Conservation (phyloP, 35 echinoderm and acorn worm species). For the Lytechinus variegatus region DNA sequence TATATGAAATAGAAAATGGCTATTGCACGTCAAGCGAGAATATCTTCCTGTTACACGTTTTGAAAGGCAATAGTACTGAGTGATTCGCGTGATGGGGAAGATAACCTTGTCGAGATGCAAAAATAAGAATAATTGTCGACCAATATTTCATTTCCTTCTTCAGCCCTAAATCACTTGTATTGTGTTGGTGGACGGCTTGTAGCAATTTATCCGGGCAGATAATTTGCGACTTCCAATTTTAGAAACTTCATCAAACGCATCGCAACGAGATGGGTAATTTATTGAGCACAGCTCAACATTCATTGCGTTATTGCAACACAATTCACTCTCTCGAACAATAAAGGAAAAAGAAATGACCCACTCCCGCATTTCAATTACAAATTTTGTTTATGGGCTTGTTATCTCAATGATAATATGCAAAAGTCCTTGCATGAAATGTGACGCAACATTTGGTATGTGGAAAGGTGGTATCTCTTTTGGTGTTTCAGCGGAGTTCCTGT, state of each 20-base stretch:
- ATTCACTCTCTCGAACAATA: not conserved
- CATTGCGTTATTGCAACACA: slow-evolving; percentile 1
- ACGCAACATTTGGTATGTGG: not conserved
- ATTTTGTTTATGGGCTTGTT: not conserved
- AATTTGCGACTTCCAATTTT: slow-evolving; percentile 19
- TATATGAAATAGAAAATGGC: not conserved
- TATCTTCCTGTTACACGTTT: not conserved
- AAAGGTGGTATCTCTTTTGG: too few relatives aligned
- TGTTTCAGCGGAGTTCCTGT: too few relatives aligned
- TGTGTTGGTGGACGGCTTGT: not conserved
- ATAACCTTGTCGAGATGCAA: not conserved
- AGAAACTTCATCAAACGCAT: not conserved
- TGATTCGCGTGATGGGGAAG: not conserved
- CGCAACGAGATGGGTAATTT: not conserved
- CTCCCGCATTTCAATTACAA: not conserved
- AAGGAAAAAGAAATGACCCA: not conserved
- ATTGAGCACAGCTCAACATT: not conserved
- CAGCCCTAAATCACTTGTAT: not conserved
- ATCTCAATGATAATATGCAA: not conserved
- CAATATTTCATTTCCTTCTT: not conserved
- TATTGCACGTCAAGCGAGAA: not conserved
- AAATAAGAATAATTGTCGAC: not conserved
- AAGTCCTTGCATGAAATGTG: not conserved
- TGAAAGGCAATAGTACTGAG: not conserved
- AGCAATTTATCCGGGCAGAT: not conserved